phyloP scores from a whole-genome alignment of 2,888 invertebrate species.

The Nephrotoma appendiculata region DNA sequence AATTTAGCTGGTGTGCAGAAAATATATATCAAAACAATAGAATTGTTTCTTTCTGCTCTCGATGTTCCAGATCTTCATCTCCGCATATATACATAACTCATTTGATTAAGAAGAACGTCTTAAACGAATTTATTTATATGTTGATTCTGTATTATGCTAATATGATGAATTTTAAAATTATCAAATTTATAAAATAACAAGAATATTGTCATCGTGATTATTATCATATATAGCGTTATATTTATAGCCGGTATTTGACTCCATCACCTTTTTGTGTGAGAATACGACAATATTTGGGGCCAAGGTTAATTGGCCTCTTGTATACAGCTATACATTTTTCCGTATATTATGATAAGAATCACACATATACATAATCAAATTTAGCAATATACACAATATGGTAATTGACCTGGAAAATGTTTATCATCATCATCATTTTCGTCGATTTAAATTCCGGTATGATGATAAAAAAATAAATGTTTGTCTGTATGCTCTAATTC shows the following conservation, averaged over 20 bases:
- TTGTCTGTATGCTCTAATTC: background rate
- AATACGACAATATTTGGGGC: background rate
- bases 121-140: background rate
- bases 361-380: background rate
- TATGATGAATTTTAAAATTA: background rate
- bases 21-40: background rate
- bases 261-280: background rate
- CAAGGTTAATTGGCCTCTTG: background rate
- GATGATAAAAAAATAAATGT: background rate
- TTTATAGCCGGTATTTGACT: background rate
- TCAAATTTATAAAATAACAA: background rate
- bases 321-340: background rate
- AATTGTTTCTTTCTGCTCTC: background rate
- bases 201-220: background rate
- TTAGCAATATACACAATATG: background rate
- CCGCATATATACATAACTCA: background rate
- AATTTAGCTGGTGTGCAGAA: background rate
- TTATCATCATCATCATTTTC: background rate
- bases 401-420: background rate
- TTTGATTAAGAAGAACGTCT: background rate
- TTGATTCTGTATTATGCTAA: background rate
- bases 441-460: background rate
- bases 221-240: background rate
- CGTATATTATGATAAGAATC: background rate
- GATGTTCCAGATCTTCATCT: background rate